A percentile compares a stretch with the other conserved stretches of the same genome.
Evolutionary conservation across 2,888 invertebrate species (phyloP).

Genomic region (Pyralis farinalis): DNA sequence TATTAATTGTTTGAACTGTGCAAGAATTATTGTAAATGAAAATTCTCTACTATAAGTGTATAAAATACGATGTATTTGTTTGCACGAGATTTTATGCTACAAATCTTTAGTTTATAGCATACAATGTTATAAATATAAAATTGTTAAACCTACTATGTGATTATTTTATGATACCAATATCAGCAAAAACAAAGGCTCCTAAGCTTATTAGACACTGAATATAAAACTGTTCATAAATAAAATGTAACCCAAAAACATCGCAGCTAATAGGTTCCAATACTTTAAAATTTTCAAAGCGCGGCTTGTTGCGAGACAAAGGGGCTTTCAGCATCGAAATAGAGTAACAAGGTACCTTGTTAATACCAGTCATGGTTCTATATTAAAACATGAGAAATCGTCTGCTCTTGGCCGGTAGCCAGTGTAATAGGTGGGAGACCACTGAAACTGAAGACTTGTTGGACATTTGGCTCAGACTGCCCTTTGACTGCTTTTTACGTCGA

Average conservation of each 20-base stretch:
- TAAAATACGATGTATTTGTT: too few species aligned
- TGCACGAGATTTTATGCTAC: too few species aligned
- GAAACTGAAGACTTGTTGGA: conserved; percentile 2
- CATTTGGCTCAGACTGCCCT: too few species aligned
- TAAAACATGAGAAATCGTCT: conserved; percentile 45
- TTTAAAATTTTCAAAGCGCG: conserved; percentile 16
- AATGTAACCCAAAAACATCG: conserved; percentile 13
- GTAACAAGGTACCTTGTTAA: conserved; percentile 58
- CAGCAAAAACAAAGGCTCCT: conserved; percentile 9
- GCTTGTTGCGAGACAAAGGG: conserved; percentile 47
- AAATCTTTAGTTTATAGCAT: too few species aligned
- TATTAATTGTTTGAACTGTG: too few species aligned
- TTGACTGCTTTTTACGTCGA: too few species aligned
- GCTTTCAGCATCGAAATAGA: conserved; percentile 59
- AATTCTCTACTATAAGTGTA: too few species aligned
- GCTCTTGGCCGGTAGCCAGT: conserved; percentile 56
- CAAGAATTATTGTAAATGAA: too few species aligned
- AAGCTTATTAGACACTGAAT: conserved; percentile 1
- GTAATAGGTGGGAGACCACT: conserved; percentile 16
- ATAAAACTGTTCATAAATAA: conserved; percentile 13
- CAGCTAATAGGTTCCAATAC: conserved; percentile 11
- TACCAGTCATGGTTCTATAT: conserved; percentile 51
- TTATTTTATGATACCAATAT: background rate
- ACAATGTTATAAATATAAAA: too few species aligned
- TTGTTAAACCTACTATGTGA: too few species aligned